A percentile compares a stretch with the other conserved stretches of the same genome.
Conservation (phyloP, 2,113 vertebrate genomes). For the Tonatia bakeri region DNA sequence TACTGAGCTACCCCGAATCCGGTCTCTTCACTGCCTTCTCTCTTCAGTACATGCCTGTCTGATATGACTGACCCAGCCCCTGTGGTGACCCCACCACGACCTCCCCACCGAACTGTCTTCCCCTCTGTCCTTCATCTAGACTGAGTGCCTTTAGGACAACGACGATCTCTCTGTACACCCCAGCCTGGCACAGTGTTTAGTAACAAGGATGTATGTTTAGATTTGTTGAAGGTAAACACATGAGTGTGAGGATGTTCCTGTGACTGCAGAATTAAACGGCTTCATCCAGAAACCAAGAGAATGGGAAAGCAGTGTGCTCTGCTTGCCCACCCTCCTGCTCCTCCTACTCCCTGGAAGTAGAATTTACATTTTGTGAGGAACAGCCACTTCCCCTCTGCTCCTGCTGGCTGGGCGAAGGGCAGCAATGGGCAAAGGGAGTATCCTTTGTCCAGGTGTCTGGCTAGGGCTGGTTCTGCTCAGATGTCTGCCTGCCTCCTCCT, state of each 20-base stretch:
- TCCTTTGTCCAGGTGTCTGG: neutral
- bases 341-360: neutral
- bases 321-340: neutral
- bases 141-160: neutral
- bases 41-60: neutral
- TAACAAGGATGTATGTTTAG: neutral
- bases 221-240: neutral
- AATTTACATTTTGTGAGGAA: constrained; percentile 43
- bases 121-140: neutral
- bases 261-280: neutral
- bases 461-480: neutral
- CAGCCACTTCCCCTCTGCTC: neutral
- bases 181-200: neutral
- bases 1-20: neutral
- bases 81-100: neutral
- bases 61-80: neutral
- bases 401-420: neutral
- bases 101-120: neutral
- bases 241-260: neutral
- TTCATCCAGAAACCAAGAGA: neutral
- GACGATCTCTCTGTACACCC: neutral
- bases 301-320: neutral
- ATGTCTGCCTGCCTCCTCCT: neutral
- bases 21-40: neutral
- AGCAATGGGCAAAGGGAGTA: neutral